Conservation (phyloP, 1,140 invertebrate genomes). For the Caenorhabditis remanei region DNA sequence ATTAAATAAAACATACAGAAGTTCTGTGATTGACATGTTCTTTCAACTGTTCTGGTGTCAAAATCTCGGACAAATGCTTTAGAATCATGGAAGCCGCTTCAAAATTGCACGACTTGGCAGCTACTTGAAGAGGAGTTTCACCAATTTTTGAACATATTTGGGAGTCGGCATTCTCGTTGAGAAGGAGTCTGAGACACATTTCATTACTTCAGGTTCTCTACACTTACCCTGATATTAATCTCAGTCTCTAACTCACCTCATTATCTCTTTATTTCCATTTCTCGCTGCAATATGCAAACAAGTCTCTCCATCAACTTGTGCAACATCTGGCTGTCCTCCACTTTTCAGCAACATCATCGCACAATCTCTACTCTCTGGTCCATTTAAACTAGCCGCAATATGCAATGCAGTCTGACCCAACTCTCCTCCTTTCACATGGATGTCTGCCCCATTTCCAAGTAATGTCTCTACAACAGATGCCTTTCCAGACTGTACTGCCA, state of each 20-base stretch:
- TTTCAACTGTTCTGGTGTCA: slow-evolving; percentile 66
- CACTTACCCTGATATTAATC: not conserved
- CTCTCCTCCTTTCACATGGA: slow-evolving; percentile 88
- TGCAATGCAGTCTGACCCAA: slow-evolving; percentile 76
- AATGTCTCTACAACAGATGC: slow-evolving; percentile 95
- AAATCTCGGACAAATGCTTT: slow-evolving; percentile 70
- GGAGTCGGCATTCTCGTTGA: slow-evolving; percentile 79
- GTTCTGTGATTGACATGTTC: slow-evolving; percentile 80
- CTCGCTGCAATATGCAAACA: slow-evolving; percentile 80
- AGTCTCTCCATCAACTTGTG: slow-evolving; percentile 80
- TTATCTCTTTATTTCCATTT: slow-evolving; percentile 79
- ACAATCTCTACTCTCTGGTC: slow-evolving; percentile 91
- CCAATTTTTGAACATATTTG: slow-evolving; percentile 82
- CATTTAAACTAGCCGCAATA: slow-evolving; percentile 84
- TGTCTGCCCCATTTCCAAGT: slow-evolving; percentile 94
- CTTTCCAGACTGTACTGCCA: slow-evolving; percentile 95
- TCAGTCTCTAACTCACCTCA: slow-evolving; percentile 65
- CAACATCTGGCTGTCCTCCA: slow-evolving; percentile 91
- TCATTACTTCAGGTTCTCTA: not conserved
- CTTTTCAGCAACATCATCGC: slow-evolving; percentile 96
- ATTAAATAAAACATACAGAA: slow-evolving; percentile 73
- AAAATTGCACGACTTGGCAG: slow-evolving; percentile 80
- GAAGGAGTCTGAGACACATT: slow-evolving; percentile 71
- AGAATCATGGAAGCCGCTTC: slow-evolving; percentile 79
- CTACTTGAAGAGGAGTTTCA: slow-evolving; percentile 81